Conservation (phyloP, 2,113 vertebrate genomes). For the Rynchops niger region DNA sequence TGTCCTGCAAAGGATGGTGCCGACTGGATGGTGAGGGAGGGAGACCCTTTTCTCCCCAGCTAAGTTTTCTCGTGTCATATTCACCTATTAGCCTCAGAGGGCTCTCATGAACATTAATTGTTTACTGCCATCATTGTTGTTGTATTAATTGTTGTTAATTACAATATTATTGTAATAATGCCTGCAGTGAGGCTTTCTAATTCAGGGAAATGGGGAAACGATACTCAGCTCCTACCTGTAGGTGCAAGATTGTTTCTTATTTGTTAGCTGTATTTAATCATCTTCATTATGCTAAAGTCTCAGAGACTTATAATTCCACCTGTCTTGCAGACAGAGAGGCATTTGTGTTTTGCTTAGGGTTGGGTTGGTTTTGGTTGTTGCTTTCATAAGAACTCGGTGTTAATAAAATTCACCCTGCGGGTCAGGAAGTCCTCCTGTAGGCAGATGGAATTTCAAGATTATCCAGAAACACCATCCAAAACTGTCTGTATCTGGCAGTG, state of each 20-base stretch:
- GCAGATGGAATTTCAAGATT: conserved; percentile 55
- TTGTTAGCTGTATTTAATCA: neutral
- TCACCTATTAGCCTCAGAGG: neutral
- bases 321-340: neutral
- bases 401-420: conserved; percentile 30
- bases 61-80: neutral
- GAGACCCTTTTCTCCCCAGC: neutral
- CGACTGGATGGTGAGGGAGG: neutral
- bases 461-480: conserved; percentile 15
- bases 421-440: conserved; percentile 52
- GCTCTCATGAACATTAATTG: neutral
- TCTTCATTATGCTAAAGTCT: neutral
- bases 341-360: conserved; percentile 9
- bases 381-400: neutral
- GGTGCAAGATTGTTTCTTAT: neutral
- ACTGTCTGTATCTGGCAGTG: neutral
- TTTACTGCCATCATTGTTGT: neutral
- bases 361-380: neutral
- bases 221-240: neutral
- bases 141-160: neutral
- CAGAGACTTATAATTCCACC: neutral
- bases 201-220: neutral
- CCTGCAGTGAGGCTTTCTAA: neutral
- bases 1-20: neutral
- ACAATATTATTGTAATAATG: neutral